A percentile compares a stretch with the other conserved stretches of the same genome.
Conservation (phyloP, 2,888 invertebrate species). For the Epistrophe eligans region DNA sequence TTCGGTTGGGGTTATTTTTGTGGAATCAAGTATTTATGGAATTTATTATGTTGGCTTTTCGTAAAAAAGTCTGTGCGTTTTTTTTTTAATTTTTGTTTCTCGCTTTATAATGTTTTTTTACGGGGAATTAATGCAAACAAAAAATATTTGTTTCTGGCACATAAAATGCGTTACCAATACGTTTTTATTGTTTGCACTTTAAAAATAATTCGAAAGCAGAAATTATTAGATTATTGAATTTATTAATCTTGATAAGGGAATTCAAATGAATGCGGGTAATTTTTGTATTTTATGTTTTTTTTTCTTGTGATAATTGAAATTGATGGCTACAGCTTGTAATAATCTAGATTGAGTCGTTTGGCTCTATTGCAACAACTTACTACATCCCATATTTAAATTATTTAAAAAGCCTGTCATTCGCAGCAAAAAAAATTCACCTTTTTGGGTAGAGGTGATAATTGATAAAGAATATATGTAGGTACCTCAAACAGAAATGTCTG, state of each 20-base stretch:
- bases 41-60: slow-evolving; percentile 53
- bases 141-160: neutral
- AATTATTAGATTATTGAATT: neutral
- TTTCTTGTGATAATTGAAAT: too few species aligned
- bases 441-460: too few species aligned
- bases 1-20: neutral
- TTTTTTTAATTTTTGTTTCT: neutral
- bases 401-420: too few species aligned
- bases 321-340: too few species aligned
- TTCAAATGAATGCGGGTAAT: neutral
- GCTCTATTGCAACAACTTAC: too few species aligned
- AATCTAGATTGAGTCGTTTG: too few species aligned
- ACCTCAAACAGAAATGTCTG: too few species aligned
- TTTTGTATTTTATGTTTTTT: neutral
- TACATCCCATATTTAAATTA: too few species aligned
- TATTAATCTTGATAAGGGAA: slow-evolving; percentile 5
- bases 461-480: too few species aligned
- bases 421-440: too few species aligned
- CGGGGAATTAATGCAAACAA: neutral
- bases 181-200: slow-evolving; percentile 1
- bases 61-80: neutral
- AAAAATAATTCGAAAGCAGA: neutral
- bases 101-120: neutral
- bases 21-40: slow-evolving; percentile 65
- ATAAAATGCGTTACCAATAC: neutral